Evolutionary conservation across 2,888 invertebrate genomes (phyloP), one percentile per base, ranked within the genome.

Genomic region (Cacoxenus indagator): DNA sequence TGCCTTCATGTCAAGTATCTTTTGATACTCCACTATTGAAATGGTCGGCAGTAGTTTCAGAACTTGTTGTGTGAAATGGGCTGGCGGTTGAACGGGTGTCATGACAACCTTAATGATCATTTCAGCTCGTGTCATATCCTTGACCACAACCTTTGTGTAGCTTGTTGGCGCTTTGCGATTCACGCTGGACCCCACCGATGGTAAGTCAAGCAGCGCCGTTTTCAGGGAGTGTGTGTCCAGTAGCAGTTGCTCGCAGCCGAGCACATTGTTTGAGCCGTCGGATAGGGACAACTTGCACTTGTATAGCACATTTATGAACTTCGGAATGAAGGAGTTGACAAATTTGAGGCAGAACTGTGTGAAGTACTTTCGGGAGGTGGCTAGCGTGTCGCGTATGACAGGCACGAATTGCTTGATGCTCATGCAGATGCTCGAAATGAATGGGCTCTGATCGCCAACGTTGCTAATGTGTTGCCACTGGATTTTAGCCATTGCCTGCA

Each of bases 41-140:
- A 95, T 93, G 75, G 98, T 97, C 0, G 98, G 97, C 68, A 99
- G 87, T 11, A 99, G 88, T 85, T 96, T 95, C 62, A 94, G 91
- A 83, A 96, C 97, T 85, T 98, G 98, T 57, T 94, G 94, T 0
- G 96, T 94, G 83, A 98, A 95, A 0, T 93, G 92, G 55, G 93
- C 93, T 0, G 93, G 88, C 22, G 93, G 92, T 75, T 96, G 95
- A 2, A 86, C 86, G 0, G 97, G 96, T 0, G 97, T 95, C 98
- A 99, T 98, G 0, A 98, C 97, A 31, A 99, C 91, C 90, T 99
- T 99, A n/a, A 99, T 89, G 46, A 99, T 95, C 96, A 99, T 98
- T 88, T 99, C 99, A 0, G 98, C 98, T 84, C 96, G 96, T 0
- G 96, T 96, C 97, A 99, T 98, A 43, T 98, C 89, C 93, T 90